These are phyloP conservation scores for Serrognathus titanus DNA, from an alignment of 2,888 invertebrate species.

Conservation along the genomic window DNA sequence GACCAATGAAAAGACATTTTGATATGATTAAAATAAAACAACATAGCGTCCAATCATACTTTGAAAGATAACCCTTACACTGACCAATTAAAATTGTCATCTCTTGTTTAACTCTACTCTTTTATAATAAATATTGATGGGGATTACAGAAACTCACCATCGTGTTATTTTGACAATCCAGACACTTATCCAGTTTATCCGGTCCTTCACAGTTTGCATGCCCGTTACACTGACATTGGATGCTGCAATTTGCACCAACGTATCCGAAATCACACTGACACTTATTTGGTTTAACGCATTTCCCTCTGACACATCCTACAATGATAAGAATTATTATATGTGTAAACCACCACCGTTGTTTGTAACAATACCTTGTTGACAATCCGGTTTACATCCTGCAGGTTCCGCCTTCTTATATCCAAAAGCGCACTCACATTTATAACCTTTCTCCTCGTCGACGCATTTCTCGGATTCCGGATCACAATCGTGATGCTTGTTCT, in stretches of 20 bases:
- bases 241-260: conserved; percentile 90
- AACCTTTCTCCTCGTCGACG: conserved; percentile 76
- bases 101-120: too few relatives aligned
- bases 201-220: conserved; percentile 90
- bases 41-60: too few relatives aligned
- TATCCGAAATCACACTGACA: conserved; percentile 93
- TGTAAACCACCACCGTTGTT: too few relatives aligned
- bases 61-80: too few relatives aligned
- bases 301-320: conserved; percentile 75
- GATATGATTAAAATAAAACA: too few relatives aligned
- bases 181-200: conserved; percentile 76
- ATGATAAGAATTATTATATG: not conserved
- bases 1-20: too few relatives aligned
- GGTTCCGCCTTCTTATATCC: conserved; percentile 60
- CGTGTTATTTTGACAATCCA: conserved; percentile 87
- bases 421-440: conserved; percentile 78
- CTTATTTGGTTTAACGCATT: conserved; percentile 76
- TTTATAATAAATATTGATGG: too few relatives aligned
- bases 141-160: conserved; percentile 55
- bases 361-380: conserved; percentile 59
- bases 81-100: too few relatives aligned
- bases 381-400: conserved; percentile 72
- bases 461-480: conserved; percentile 84
- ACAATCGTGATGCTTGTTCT: conserved; percentile 88
- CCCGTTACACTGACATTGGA: conserved; percentile 92